Evolutionary conservation across 35 echinoderm and acorn worm genomes (phyloP).

Genomic region (Ophiothrix spiculata): DNA sequence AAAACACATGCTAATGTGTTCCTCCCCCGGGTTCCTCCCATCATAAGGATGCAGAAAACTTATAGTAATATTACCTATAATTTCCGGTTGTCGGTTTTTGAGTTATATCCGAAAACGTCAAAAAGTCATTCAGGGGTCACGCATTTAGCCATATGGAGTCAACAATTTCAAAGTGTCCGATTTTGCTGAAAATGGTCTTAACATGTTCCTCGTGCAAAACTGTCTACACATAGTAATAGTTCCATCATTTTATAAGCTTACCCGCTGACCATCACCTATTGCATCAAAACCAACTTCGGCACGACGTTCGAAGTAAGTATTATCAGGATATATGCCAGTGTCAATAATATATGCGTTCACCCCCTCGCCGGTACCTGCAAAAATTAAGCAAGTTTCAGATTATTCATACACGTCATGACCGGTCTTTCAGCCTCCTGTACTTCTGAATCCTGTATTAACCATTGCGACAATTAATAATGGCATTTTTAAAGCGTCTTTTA

Average conservation of each 20-base stretch:
- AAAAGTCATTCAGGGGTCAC: neutral
- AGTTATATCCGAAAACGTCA: neutral
- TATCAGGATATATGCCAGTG: constrained; percentile 20
- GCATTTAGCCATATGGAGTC: neutral
- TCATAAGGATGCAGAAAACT: too few species aligned
- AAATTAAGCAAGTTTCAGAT: too few species aligned
- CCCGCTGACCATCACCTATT: neutral
- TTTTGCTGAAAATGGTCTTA: neutral
- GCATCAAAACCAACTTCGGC: constrained; percentile 7
- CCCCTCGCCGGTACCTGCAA: constrained; percentile 27
- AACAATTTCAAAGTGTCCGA: neutral
- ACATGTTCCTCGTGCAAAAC: neutral
- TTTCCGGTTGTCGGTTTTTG: neutral
- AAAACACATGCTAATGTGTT: too few species aligned
- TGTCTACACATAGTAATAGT: neutral
- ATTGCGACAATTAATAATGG: neutral
- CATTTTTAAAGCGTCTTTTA: neutral
- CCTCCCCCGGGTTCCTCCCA: too few species aligned
- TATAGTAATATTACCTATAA: too few species aligned
- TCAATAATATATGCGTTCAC: constrained; percentile 40
- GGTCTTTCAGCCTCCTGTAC: too few species aligned
- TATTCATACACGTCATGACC: too few species aligned
- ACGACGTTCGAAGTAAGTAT: constrained; percentile 19
- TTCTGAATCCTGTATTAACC: neutral
- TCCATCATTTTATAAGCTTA: neutral